These are phyloP conservation scores for Drosophila testacea DNA, from an alignment of 2,888 invertebrate species.

Conservation along the genomic window DNA sequence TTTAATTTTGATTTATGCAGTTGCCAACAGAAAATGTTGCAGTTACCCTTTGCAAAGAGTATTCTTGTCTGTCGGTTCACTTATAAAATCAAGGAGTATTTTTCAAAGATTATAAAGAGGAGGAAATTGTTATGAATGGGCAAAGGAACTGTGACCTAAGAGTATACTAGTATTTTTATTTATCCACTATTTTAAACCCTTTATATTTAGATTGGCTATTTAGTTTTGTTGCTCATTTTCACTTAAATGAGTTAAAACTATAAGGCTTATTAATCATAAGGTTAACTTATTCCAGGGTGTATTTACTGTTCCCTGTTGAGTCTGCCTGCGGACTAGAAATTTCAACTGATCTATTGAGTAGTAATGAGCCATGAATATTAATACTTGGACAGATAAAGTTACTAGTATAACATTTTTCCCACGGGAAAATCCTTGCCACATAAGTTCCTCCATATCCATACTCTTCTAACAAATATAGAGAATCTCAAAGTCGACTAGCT, in stretches of 20 bases:
- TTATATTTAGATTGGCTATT: too few relatives aligned
- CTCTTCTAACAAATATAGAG: neutral
- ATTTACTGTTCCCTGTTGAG: too few relatives aligned
- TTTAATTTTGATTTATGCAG: conserved; percentile 72
- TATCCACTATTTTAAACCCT: neutral
- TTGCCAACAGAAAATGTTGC: conserved; percentile 59
- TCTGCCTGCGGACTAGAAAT: too few relatives aligned
- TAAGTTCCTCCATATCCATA: neutral
- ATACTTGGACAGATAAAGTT: too few relatives aligned
- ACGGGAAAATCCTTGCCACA: neutral
- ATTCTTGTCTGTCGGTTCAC: neutral
- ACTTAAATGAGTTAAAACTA: too few relatives aligned
- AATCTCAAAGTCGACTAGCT: neutral
- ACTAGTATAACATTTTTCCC: neutral
- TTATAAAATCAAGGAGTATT: neutral
- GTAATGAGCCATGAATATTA: too few relatives aligned
- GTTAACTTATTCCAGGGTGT: too few relatives aligned
- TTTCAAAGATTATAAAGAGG: neutral
- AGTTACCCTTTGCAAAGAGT: conserved; percentile 7
- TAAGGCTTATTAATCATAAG: too few relatives aligned
- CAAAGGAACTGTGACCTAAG: neutral
- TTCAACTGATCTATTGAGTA: too few relatives aligned
- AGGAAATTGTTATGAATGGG: neutral
- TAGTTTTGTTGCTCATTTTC: too few relatives aligned
- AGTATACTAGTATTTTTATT: neutral